A percentile compares a stretch with the other conserved stretches of the same genome.
phyloP scores from a whole-genome alignment of 2,113 vertebrate species.

The Sander vitreus region DNA sequence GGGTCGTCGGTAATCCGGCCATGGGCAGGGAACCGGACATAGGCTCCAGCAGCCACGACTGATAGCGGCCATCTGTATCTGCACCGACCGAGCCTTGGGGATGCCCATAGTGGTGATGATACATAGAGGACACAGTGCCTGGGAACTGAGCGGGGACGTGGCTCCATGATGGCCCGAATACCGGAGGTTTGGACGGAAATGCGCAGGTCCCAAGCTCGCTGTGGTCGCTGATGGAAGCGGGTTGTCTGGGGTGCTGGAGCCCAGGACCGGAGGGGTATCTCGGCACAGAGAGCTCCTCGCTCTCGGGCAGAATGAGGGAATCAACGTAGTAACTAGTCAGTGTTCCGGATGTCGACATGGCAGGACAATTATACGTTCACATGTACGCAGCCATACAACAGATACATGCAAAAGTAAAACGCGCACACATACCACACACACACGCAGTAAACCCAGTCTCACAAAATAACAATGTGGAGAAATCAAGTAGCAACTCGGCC shows the following conservation, averaged over 20 bases:
- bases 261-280: slow-evolving; percentile 87
- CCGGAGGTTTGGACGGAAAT: slow-evolving; percentile 92
- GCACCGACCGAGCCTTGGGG: slow-evolving; percentile 87
- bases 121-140: slow-evolving; percentile 87
- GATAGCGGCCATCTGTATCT: slow-evolving; percentile 92
- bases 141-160: slow-evolving; percentile 91
- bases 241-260: slow-evolving; percentile 86
- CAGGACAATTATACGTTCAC: slow-evolving; percentile 76
- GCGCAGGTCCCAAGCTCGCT: slow-evolving; percentile 91
- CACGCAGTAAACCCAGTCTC: slow-evolving; percentile 86
- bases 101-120: slow-evolving; percentile 91
- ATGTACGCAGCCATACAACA: slow-evolving; percentile 75
- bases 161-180: slow-evolving; percentile 93
- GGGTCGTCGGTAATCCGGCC: slow-evolving; percentile 91
- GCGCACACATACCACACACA: slow-evolving; percentile 75
- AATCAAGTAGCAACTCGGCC: slow-evolving; percentile 98
- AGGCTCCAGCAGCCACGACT: slow-evolving; percentile 95
- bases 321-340: slow-evolving; percentile 97
- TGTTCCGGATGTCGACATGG: slow-evolving; percentile 95
- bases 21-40: slow-evolving; percentile 92
- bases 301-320: slow-evolving; percentile 92
- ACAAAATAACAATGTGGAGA: slow-evolving; percentile 97
- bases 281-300: slow-evolving; percentile 90
- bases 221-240: slow-evolving; percentile 88
- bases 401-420: slow-evolving; percentile 73